Percentiles rank a stretch among this genome's conserved stretches.
Evolutionary conservation across 2,113 vertebrate genomes (phyloP).

Genomic region (Chamaetylas fuelleborni): DNA sequence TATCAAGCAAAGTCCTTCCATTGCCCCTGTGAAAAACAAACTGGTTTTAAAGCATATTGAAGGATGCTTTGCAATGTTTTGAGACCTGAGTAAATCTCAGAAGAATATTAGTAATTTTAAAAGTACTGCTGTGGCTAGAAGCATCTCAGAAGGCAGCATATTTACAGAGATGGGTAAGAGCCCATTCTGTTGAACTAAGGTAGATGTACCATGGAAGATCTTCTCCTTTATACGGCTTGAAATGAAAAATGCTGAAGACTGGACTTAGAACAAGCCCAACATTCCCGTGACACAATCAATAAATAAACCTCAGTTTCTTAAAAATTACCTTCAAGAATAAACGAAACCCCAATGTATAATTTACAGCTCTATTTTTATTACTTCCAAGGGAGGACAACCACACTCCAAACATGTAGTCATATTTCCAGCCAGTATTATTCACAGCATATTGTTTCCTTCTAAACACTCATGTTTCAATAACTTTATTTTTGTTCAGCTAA

Average conservation of each 20-base stretch:
- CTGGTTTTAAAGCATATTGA: background rate
- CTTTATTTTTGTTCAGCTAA: background rate
- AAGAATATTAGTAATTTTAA: background rate
- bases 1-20: background rate
- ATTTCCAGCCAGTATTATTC: background rate
- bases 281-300: background rate
- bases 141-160: background rate
- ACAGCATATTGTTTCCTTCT: background rate
- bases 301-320: background rate
- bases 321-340: conserved; percentile 21
- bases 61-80: background rate
- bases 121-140: background rate
- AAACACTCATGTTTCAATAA: background rate
- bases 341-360: background rate
- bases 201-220: background rate
- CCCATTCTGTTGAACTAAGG: background rate
- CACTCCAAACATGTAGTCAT: background rate
- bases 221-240: background rate
- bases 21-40: background rate
- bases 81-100: background rate
- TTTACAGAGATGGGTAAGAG: background rate
- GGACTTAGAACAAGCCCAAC: background rate
- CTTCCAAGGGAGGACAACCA: background rate
- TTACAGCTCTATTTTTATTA: background rate
- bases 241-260: background rate